These are phyloP conservation scores for Schizopygopsis malacanthus DNA, from an alignment of 2,797 vertebrate species.

Conservation along the genomic window DNA sequence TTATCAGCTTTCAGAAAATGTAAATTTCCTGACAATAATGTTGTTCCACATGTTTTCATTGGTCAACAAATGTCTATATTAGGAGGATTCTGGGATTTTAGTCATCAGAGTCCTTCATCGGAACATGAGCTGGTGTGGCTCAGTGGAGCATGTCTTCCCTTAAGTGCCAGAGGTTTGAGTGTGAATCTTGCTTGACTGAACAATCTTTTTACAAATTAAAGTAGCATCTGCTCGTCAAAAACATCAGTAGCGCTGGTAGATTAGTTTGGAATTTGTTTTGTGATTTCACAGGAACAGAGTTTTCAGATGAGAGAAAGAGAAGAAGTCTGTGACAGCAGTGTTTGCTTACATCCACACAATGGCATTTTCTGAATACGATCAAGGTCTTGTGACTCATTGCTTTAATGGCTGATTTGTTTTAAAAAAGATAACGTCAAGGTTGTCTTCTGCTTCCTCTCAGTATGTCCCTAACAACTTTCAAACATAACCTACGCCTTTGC, in stretches of 20 bases:
- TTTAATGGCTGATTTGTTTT: not conserved
- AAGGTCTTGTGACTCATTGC: slow-evolving; percentile 31
- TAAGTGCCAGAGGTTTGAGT: not conserved
- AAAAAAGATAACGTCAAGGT: slow-evolving; percentile 21
- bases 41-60: not conserved
- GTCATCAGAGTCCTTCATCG: not conserved
- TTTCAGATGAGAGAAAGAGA: not conserved
- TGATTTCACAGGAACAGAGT: not conserved
- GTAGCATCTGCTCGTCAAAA: not conserved
- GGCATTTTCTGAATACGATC: slow-evolving; percentile 6
- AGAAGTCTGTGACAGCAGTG: not conserved
- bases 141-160: not conserved
- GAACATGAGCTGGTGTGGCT: not conserved
- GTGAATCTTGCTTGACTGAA: not conserved
- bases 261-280: not conserved
- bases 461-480: slow-evolving; percentile 9
- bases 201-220: not conserved
- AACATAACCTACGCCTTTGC: slow-evolving; percentile 2
- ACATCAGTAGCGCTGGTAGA: not conserved
- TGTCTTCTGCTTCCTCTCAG: slow-evolving; percentile 15
- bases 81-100: not conserved
- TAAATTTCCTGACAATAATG: not conserved
- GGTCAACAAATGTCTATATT: not conserved
- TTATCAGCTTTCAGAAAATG: not conserved
- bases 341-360: not conserved